Base-by-base conservation (phyloP, 1,140 invertebrate genomes). In the Gryon sp. region DNA sequence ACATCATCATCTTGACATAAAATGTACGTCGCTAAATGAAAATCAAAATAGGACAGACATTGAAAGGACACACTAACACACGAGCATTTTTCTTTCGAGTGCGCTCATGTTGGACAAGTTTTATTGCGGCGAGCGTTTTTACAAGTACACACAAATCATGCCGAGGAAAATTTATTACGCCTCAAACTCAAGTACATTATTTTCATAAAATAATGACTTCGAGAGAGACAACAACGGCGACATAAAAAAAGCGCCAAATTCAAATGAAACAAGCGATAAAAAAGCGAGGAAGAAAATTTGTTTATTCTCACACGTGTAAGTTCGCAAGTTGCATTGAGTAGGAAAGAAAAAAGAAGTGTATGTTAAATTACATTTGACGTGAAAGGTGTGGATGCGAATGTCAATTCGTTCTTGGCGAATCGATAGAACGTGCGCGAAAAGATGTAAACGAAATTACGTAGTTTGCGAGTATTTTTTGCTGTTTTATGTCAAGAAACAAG, bases 1-100 rank as follows among this genome's bases (percentile, higher is more conserved):
- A 18, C 11, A 24, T 40, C 14, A 16, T 41, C 28, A 63, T 50
- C n/a, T 40, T 48, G 30, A 46, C 57, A 6, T 11, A 4, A 9
- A 48, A 62, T 62, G 34, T 62, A 38, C 30, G 30, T 60, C 24
- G 20, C 24, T 11, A 11, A 62, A 19, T 28, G 38, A 12, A 48
- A 62, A 38, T 62, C 43, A 48, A 40, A 36, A 28, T 62, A 26
- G 28, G 38, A 30, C 22, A 41, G 55, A 45, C 26, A 22, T 34
- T 32, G 18, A 20, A 59, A 16, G 40, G 55, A 45, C 16, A 32
- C 36, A 36, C 30, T 4, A 14, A 8, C 9, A 9, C 9, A 14
- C 22, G 15, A 26, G 22, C 38, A 43, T 43, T 41, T 30, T 43
- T 57, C 36, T 43, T 30, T 43, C 6, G 4, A 30, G 18, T 11